phyloP scores from a whole-genome alignment of 2,113 vertebrate genomes.

The pig (Sus scrofa) region T2T-Sscrofa CM000830.6:117996001-117996500 shows the following conservation, averaged over 20 bases:
- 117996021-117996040: slow-evolving; percentile 23
- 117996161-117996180: slow-evolving; percentile 40
- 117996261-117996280: background rate
- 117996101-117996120: slow-evolving; percentile 24
- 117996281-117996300: slow-evolving; percentile 45
- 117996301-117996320: slow-evolving; percentile 56
- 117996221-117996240: slow-evolving; percentile 43
- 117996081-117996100: background rate
- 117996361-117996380: background rate
- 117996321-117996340: slow-evolving; percentile 39
- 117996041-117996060: background rate
- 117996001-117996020: background rate
- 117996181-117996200: slow-evolving; percentile 31
- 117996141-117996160: slow-evolving; percentile 45
- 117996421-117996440: slow-evolving; percentile 17
- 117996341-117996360: slow-evolving; percentile 21
- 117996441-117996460: background rate
- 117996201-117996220: slow-evolving; percentile 53
- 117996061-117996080: slow-evolving; percentile 41
- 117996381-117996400: slow-evolving; percentile 44
- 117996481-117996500: background rate
- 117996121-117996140: slow-evolving; percentile 34
- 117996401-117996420: slow-evolving; percentile 22
- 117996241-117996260: slow-evolving; percentile 58
- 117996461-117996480: slow-evolving; percentile 3